Conservation (phyloP, 2,113 vertebrate genomes). For the Pelecanus crispus region DNA sequence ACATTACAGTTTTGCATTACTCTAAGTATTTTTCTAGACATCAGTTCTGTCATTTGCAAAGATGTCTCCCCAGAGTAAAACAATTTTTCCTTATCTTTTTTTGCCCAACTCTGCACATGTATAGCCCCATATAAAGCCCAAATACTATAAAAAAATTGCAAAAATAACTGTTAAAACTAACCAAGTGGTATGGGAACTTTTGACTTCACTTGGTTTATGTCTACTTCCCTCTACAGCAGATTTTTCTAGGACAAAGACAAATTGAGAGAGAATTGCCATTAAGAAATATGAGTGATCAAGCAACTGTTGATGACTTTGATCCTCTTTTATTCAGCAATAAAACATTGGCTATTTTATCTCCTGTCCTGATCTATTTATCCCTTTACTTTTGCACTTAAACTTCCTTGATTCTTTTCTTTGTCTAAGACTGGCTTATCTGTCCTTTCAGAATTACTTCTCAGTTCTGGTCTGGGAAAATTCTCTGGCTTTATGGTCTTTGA, state of each 20-base stretch:
- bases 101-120: not conserved
- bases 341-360: not conserved
- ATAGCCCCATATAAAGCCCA: not conserved
- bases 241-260: not conserved
- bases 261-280: not conserved
- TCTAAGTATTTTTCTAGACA: not conserved
- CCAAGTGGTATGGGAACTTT: not conserved
- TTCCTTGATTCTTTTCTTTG: not conserved
- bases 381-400: not conserved
- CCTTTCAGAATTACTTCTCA: not conserved
- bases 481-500: not conserved
- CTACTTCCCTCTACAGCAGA: not conserved
- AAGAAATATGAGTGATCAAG: not conserved
- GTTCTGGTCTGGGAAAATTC: not conserved
- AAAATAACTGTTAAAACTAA: not conserved
- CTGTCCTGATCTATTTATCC: not conserved
- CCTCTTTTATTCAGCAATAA: not conserved
- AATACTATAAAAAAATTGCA: not conserved
- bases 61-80: not conserved
- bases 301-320: not conserved
- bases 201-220: not conserved
- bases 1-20: not conserved
- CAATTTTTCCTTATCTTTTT: not conserved
- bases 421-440: not conserved
- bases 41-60: not conserved